These are phyloP conservation scores for Metaphire vulgaris DNA, from an alignment of 1,140 invertebrate genomes.

Conservation along the genomic window DNA sequence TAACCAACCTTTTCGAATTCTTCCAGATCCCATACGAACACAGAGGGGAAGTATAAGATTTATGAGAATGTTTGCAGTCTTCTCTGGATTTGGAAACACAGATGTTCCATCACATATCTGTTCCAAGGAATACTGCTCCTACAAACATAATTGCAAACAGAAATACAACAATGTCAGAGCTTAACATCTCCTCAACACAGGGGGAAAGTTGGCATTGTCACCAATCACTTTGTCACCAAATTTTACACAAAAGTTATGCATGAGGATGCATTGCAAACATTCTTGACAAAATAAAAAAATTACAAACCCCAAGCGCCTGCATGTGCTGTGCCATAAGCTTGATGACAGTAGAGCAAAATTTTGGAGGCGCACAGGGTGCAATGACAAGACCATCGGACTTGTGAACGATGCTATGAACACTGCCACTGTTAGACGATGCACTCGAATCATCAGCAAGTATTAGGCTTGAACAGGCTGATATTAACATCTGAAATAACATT, in stretches of 20 bases:
- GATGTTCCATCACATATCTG: slow-evolving; percentile 81
- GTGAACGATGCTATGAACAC: slow-evolving; percentile 37
- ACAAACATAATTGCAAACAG: slow-evolving; percentile 36
- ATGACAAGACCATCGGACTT: slow-evolving; percentile 63
- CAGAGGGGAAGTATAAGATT: slow-evolving; percentile 94
- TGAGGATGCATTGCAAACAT: too few species aligned
- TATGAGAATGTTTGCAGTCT: slow-evolving; percentile 88
- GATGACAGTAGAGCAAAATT: slow-evolving; percentile 93
- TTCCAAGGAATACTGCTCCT: slow-evolving; percentile 86
- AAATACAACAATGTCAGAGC: not conserved
- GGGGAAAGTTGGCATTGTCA: too few species aligned
- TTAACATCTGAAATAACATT: slow-evolving; percentile 60
- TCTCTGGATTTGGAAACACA: slow-evolving; percentile 78
- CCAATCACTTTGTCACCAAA: too few species aligned
- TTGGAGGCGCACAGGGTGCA: slow-evolving; percentile 78
- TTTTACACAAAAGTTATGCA: too few species aligned
- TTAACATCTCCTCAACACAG: too few species aligned
- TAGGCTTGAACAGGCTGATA: slow-evolving; percentile 55
- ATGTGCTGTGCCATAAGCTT: slow-evolving; percentile 88
- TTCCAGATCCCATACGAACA: slow-evolving; percentile 79
- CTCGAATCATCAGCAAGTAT: slow-evolving; percentile 59
- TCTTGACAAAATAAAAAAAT: not conserved
- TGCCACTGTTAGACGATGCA: slow-evolving; percentile 38
- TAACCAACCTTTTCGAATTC: slow-evolving; percentile 64
- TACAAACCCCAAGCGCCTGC: slow-evolving; percentile 71